Conservation (phyloP, 1,140 invertebrate species). For the Oncopodura yosiiana region DNA sequence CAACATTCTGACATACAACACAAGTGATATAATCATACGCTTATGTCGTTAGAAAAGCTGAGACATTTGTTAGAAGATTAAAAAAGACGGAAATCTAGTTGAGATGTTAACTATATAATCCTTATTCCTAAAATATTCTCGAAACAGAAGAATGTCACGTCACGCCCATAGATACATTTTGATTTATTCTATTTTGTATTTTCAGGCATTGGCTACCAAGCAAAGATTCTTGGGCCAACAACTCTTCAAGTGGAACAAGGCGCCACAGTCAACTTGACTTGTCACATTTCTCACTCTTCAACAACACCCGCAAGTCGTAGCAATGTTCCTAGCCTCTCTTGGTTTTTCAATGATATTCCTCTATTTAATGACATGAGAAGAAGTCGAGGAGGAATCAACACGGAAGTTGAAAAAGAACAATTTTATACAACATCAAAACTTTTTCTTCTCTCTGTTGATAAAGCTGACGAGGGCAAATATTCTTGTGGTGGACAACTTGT, state of each 20-base stretch:
- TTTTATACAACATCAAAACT: conserved; percentile 23
- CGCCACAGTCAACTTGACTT: conserved; percentile 35
- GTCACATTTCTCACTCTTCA: conserved; percentile 26
- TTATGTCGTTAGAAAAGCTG: too few relatives aligned
- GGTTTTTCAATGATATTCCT: conserved; percentile 36
- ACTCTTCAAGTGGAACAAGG: conserved; percentile 25
- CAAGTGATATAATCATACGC: too few relatives aligned
- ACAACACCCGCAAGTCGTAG: conserved; percentile 6
- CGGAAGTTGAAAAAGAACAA: conserved; percentile 26
- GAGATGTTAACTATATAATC: too few relatives aligned
- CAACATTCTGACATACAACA: too few relatives aligned
- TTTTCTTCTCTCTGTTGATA: conserved; percentile 22
- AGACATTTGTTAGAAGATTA: too few relatives aligned
- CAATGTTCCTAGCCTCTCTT: conserved; percentile 31
- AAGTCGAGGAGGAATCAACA: conserved; percentile 30
- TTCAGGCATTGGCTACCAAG: conserved; percentile 28
- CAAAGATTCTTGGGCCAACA: conserved; percentile 33
- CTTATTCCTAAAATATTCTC: too few relatives aligned
- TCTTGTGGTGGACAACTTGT: conserved; percentile 25
- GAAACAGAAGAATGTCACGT: too few relatives aligned
- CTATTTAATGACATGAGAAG: conserved; percentile 19
- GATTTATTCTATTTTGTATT: not conserved
- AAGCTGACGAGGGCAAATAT: conserved; percentile 27
- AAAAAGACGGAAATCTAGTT: too few relatives aligned
- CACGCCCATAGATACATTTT: too few relatives aligned